These are phyloP conservation scores for Microtus montanus DNA, from an alignment of 2,113 vertebrate species.

Conservation along the genomic window DNA sequence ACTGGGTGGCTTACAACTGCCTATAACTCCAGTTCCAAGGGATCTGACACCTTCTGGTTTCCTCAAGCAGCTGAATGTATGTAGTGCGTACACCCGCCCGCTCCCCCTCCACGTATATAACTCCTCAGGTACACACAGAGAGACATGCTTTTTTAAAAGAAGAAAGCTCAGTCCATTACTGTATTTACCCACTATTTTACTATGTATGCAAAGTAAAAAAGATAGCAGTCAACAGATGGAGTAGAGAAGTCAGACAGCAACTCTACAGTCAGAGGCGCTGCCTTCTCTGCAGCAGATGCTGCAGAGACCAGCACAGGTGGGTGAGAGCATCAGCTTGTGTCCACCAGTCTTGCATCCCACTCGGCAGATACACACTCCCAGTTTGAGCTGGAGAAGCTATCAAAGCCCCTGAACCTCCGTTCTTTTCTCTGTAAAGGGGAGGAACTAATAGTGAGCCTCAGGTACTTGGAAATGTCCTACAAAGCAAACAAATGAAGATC, in stretches of 20 bases:
- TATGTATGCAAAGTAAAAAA: neutral
- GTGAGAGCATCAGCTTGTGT: neutral
- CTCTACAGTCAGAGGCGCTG: neutral
- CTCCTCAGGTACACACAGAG: neutral
- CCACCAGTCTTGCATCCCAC: neutral
- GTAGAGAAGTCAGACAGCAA: neutral
- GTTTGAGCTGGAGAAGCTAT: conserved; percentile 11
- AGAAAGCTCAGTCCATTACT: neutral
- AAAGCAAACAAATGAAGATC: neutral
- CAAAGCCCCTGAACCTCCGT: neutral
- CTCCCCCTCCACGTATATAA: too few species aligned
- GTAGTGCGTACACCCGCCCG: fast-evolving
- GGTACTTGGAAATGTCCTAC: neutral
- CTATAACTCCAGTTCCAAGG: neutral
- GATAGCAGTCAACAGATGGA: neutral
- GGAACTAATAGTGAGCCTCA: neutral
- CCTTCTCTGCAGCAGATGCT: neutral
- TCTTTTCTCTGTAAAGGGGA: neutral
- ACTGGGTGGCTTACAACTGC: neutral
- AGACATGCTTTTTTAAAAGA: neutral
- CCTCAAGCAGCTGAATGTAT: too few species aligned
- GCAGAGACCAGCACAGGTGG: neutral
- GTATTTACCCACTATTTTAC: neutral
- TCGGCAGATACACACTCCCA: neutral
- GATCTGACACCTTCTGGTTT: neutral